phyloP scores from a whole-genome alignment of 2,888 invertebrate genomes.

The Drosophila siamana region DNA sequence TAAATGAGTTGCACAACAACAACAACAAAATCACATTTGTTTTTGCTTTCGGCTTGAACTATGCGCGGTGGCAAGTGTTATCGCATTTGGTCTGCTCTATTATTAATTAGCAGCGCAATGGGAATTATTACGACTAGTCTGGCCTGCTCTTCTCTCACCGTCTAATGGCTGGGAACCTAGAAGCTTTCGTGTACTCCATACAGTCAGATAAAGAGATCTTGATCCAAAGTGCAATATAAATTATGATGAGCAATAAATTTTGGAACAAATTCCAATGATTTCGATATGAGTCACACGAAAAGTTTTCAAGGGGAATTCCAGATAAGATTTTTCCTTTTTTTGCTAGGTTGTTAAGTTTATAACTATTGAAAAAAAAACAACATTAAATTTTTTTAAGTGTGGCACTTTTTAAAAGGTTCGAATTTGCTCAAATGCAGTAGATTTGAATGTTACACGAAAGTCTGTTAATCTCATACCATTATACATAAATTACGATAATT shows the following conservation, averaged over 20 bases:
- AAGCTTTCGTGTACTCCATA: background rate
- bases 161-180: constrained; percentile 36
- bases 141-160: constrained; percentile 1
- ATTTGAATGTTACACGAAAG: too few relatives aligned
- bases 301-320: background rate
- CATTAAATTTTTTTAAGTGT: too few relatives aligned
- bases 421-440: too few relatives aligned
- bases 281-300: background rate
- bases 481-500: background rate
- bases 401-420: too few relatives aligned
- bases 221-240: background rate
- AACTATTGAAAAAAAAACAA: background rate
- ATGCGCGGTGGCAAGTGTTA: constrained; percentile 77
- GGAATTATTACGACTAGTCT: constrained; percentile 15
- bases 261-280: background rate
- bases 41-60: constrained; percentile 17
- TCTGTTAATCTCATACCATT: too few relatives aligned
- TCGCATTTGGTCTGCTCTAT: constrained; percentile 61
- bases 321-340: background rate
- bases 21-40: constrained; percentile 17
- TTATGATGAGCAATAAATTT: background rate
- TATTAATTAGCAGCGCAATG: constrained; percentile 65
- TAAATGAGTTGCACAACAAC: constrained; percentile 53
- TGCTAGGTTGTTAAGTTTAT: background rate
- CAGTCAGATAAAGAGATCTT: background rate